A percentile compares a stretch with the other conserved stretches of the same genome.
phyloP scores from a whole-genome alignment of 30 jellyfish, hydroid and myxozoan species.

The Phacellophora camtschatica region DNA sequence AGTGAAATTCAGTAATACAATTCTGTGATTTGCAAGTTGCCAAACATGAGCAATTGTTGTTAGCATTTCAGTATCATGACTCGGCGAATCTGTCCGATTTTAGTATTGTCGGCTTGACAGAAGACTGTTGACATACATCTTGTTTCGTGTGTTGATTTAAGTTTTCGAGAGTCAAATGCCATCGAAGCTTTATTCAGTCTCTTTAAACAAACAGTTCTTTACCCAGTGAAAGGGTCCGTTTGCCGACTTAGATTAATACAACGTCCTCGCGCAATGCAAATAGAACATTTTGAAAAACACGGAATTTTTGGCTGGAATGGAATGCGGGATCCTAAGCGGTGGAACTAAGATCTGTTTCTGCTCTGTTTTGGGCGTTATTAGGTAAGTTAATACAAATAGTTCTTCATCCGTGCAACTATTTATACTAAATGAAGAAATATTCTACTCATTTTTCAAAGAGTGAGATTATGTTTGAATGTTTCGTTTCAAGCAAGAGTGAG shows the following conservation, averaged over 20 bases:
- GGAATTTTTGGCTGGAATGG: no score
- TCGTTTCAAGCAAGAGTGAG: no score
- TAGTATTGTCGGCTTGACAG: conserved; percentile 45
- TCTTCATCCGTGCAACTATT: no score
- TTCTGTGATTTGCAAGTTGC: neutral
- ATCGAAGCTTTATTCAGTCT: conserved; percentile 66
- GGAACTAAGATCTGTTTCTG: no score
- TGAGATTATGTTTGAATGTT: no score
- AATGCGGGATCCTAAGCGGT: no score
- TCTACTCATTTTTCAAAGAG: no score
- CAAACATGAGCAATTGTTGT: neutral
- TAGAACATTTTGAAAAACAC: no score
- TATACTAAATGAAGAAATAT: no score
- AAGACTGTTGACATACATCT: conserved; percentile 32
- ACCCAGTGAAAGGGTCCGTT: conserved; percentile 58
- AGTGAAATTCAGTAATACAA: no score
- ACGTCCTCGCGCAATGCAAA: conserved; percentile 59
- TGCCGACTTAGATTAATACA: conserved; percentile 66
- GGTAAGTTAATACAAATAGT: no score
- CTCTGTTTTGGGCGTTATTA: no score
- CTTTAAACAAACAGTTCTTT: conserved; percentile 60
- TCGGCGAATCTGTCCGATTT: conserved; percentile 10
- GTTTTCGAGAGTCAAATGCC: conserved; percentile 71
- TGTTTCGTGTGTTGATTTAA: conserved; percentile 69
- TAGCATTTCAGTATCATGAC: neutral